Evolutionary conservation across 2,113 vertebrate genomes (phyloP), one percentile per base, ranked within the genome.

Genomic region (Anarrhichthys ocellatus): DNA sequence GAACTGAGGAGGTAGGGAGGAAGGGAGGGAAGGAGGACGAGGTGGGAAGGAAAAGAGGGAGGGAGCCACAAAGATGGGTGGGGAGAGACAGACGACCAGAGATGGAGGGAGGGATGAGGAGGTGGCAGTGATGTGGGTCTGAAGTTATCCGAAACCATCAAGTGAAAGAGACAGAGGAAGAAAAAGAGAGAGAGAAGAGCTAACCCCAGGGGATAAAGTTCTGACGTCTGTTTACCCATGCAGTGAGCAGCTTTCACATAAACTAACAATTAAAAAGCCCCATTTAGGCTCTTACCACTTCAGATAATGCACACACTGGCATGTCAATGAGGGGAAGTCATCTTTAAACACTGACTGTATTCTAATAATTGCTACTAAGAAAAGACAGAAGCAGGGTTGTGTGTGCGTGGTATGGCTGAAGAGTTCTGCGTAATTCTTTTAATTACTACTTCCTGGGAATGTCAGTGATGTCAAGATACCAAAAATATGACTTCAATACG

Each of bases 231-330:
- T 88, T 92, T 91, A 87, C 63, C 62, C 82, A 66, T 80, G 84
- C 85, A 76, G 29, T 34, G 61, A 86, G 81, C 70, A 73, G 75
- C 86, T 88, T 92, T 90, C 81, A 87, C 88, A 92, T 88, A 86
- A 92, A 92, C 82, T 70, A 89, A 92, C 88, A 87, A 90, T 89
- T 88, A 89, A 90, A 92, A 87, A 80, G 86, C 82, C 81, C 86
- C 86, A 79, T 91, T 89, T 88, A 81, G 84, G 29, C 75, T 82
- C 46, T 42, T 61, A 75, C 11, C 71, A 76, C 32, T 63, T 86
- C 73, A 85, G 70, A 89, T 84, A 66, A 86, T 74, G 65, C 86
- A 83, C 72, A 88, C 71, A 36, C 61, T 40, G 68, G 65, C 73
- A 65, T 65, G 79, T 77, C 76, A 76, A 67, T 76, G 66, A 87